Base-by-base conservation (phyloP, 2,888 invertebrate genomes). In the Lysandra coridon region DNA sequence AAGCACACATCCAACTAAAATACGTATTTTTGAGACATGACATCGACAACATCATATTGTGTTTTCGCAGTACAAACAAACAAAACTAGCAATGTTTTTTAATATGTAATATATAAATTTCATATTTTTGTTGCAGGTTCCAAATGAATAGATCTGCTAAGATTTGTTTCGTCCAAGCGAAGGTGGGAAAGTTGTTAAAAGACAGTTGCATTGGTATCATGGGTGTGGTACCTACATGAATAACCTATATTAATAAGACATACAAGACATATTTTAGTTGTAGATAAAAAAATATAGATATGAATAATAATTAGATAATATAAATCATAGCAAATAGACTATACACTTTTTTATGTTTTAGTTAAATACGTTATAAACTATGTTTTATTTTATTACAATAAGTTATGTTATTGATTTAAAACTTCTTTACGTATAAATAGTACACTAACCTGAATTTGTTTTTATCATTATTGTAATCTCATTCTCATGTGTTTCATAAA, bases 141-240 rank as follows among this genome's bases (percentile, higher is more conserved):
- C n/a, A 40, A 79, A 79, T 53, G 40, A 33, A 73, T 6, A 79
- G 53, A 40, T 79, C 89, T 7, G 81, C 91, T 44, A 91, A 89
- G 84, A 90, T 91, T 60, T 85, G 85, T 30, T 90, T 84, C 77
- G 84, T 92, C 53, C 89, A 90, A 79, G 90, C 91, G 44, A 87
- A 87, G 53, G 87, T 84, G 80, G 88, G 87, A 78, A 64, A 64
- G 23, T 30, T 91, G 88, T 84, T 90, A 82, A 76, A 79, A 80
- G 81, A 60, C 49, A 78, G 44, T 30, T 23, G 23, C 23, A 23
- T 23, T 64, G 30, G 12, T 30, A 4, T 30, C 30, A 30, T 10
- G 1, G 2, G 30, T 64, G 12, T 10, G 64, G 10, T 23, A 30
- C 30, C 64, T 23, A 30, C 30, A 30, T 12, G 30, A 7, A 7